phyloP scores from a whole-genome alignment of 2,113 vertebrate genomes.

The Corythaixoides concolor region DNA sequence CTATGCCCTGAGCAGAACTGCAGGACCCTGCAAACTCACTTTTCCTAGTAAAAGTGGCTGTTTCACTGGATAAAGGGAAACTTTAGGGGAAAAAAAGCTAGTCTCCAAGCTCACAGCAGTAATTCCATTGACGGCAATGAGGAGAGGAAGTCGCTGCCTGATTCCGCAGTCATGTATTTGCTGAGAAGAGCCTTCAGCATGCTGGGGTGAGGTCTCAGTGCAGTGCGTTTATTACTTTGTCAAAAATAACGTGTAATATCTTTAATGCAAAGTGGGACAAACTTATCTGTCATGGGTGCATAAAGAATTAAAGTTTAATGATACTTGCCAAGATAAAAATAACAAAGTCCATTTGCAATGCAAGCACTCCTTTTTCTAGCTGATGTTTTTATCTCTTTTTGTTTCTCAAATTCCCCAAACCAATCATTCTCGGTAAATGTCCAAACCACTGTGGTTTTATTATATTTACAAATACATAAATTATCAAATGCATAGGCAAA shows the following conservation, averaged over 20 bases:
- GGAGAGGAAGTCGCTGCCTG: background rate
- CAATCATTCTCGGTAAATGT: slow-evolving; percentile 28
- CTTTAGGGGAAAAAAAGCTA: background rate
- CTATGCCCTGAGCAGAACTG: background rate
- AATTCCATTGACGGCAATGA: background rate
- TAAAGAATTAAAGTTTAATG: slow-evolving; percentile 46
- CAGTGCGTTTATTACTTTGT: slow-evolving; percentile 1
- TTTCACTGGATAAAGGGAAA: background rate
- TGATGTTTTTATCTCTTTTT: slow-evolving; percentile 59
- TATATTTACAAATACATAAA: slow-evolving; percentile 47
- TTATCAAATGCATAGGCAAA: background rate
- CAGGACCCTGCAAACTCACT: background rate
- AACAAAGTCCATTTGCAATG: slow-evolving; percentile 54
- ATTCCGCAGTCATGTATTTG: background rate
- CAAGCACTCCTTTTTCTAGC: slow-evolving; percentile 47
- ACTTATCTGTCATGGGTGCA: slow-evolving; percentile 7
- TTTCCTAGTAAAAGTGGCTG: background rate
- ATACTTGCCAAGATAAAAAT: slow-evolving; percentile 56
- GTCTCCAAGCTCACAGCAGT: background rate
- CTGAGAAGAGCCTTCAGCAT: background rate
- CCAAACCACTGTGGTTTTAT: slow-evolving; percentile 44
- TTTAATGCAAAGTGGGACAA: slow-evolving; percentile 4
- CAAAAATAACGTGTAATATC: slow-evolving; percentile 7
- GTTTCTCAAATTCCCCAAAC: slow-evolving; percentile 50
- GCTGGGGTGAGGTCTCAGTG: background rate